A percentile compares a stretch with the other conserved stretches of the same genome.
These are phyloP conservation scores for Morone saxatilis DNA, from an alignment of 2,113 vertebrate species.

Conservation along the genomic window DNA sequence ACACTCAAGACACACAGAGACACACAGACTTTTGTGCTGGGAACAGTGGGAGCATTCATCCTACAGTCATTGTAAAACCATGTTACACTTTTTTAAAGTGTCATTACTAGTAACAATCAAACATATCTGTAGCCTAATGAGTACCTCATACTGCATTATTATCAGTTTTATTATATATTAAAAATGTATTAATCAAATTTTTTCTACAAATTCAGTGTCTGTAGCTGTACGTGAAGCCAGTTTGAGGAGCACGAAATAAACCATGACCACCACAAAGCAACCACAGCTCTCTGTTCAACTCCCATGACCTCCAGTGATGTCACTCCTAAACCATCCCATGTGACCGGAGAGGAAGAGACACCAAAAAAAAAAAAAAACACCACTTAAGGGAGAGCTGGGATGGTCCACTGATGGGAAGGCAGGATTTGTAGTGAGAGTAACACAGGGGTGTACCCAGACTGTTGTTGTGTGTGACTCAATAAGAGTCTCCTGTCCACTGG, in stretches of 20 bases:
- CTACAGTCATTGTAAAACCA: conserved; percentile 24
- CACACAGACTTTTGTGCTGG: conserved; percentile 52
- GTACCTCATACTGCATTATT: background rate
- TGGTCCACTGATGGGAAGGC: background rate
- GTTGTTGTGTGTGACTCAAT: conserved; percentile 22
- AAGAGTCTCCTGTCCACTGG: conserved; percentile 42
- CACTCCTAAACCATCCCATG: conserved; percentile 57
- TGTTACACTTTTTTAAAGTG: background rate
- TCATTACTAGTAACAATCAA: background rate
- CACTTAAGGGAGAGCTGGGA: conserved; percentile 45
- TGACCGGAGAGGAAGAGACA: conserved; percentile 43
- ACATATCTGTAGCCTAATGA: background rate
- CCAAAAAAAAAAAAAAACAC: conserved; percentile 9
- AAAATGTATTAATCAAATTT: background rate
- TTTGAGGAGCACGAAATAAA: conserved; percentile 14
- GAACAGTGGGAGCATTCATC: conserved; percentile 64
- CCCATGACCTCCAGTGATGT: conserved; percentile 64
- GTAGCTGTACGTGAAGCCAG: background rate
- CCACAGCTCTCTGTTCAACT: conserved; percentile 17
- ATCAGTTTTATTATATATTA: background rate
- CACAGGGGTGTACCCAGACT: background rate
- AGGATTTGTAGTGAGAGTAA: conserved; percentile 36
- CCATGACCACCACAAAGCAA: conserved; percentile 41
- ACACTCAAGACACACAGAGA: conserved; percentile 27
- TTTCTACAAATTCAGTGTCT: background rate